These are phyloP conservation scores for Machimus rusticus DNA, from an alignment of 2,888 invertebrate genomes.

Conservation along the genomic window DNA sequence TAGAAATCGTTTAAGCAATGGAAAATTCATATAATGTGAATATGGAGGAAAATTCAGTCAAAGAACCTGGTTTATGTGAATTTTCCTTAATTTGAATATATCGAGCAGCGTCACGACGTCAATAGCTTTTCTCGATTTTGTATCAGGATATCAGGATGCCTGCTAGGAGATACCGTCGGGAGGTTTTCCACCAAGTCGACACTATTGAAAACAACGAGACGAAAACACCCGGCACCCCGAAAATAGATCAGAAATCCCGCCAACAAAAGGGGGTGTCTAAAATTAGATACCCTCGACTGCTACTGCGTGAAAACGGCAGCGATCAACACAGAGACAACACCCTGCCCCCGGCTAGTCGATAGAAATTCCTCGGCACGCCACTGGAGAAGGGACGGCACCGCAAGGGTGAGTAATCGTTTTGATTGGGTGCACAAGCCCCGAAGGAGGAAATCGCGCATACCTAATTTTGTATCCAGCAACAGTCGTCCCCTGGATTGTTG, in stretches of 20 bases:
- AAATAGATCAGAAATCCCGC: constrained; percentile 28
- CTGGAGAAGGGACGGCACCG: neutral
- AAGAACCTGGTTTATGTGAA: neutral
- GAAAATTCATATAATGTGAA: neutral
- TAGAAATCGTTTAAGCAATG: neutral
- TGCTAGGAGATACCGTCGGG: constrained; percentile 18
- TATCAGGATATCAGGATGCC: constrained; percentile 57
- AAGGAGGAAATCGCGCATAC: neutral
- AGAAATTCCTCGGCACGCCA: neutral
- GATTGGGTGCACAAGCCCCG: neutral
- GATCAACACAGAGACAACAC: neutral
- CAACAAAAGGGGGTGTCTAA: constrained; percentile 34
- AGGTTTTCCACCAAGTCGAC: neutral
- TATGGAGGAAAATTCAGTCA: neutral
- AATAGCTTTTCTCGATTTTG: constrained; percentile 61
- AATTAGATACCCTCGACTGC: constrained; percentile 36
- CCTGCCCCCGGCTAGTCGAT: neutral
- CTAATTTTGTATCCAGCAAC: neutral
- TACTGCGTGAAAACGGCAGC: constrained; percentile 19
- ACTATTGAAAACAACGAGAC: neutral
- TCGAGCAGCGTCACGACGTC: constrained; percentile 52
- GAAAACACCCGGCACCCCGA: constrained; percentile 21
- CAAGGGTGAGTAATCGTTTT: neutral
- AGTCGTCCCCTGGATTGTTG: neutral
- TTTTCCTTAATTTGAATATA: constrained; percentile 26